phyloP scores from a whole-genome alignment of 2,888 invertebrate species.

The Hybos culiciformis region DNA sequence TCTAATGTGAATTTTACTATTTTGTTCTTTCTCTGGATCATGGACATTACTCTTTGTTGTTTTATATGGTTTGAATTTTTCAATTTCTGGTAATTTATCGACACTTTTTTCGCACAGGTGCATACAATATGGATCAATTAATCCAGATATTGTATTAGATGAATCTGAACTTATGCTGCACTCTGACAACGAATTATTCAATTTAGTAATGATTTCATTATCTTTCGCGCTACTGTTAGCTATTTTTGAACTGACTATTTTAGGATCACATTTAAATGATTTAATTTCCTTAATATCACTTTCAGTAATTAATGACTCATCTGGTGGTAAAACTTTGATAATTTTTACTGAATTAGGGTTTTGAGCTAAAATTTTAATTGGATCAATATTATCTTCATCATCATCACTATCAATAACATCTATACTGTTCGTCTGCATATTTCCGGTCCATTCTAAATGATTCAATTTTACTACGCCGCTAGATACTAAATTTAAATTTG shows the following conservation, averaged over 20 bases:
- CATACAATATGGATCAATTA: conserved; percentile 27
- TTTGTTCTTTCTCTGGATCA: conserved; percentile 29
- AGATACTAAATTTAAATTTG: conserved; percentile 27
- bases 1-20: conserved; percentile 22
- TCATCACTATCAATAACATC: conserved; percentile 30
- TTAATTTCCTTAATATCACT: conserved; percentile 29
- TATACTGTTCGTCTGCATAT: conserved; percentile 10
- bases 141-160: conserved; percentile 14
- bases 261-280: conserved; percentile 16
- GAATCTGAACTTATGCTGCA: conserved; percentile 9
- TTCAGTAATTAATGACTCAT: conserved; percentile 24
- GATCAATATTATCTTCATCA: conserved; percentile 28
- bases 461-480: conserved; percentile 23
- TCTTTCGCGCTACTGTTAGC: not conserved
- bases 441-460: conserved; percentile 29
- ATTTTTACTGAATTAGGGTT: conserved; percentile 26
- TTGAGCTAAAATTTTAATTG: conserved; percentile 29
- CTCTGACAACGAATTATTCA: not conserved
- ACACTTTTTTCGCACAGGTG: conserved; percentile 25
- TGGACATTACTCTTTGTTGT: conserved; percentile 32
- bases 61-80: conserved; percentile 29
- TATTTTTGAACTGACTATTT: not conserved
- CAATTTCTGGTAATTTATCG: conserved; percentile 14
- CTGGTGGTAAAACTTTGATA: conserved; percentile 21
- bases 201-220: not conserved